Conservation (phyloP, 2,113 vertebrate genomes). For the Oncorhynchus tshawytscha region DNA sequence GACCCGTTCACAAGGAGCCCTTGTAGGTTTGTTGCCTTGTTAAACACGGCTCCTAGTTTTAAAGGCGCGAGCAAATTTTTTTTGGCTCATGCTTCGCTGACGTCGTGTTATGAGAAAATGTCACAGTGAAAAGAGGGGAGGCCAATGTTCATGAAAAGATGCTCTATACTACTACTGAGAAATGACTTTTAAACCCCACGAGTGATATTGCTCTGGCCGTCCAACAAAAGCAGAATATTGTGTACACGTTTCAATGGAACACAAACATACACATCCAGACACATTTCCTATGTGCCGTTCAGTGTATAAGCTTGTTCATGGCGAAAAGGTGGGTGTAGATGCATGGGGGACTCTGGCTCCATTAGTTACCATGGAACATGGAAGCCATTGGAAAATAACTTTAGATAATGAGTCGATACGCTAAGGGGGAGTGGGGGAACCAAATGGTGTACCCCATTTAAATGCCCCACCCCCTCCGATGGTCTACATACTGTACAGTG, state of each 20-base stretch:
- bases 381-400: conserved; percentile 14
- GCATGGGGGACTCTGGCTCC: neutral
- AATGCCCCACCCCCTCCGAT: neutral
- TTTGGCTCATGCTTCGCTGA: conserved; percentile 37
- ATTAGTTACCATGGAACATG: conserved; percentile 15
- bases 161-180: conserved; percentile 7
- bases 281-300: conserved; percentile 24
- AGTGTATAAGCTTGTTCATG: conserved; percentile 1
- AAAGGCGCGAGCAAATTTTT: conserved; percentile 38
- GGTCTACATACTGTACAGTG: neutral
- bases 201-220: conserved; percentile 3
- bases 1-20: conserved; percentile 24
- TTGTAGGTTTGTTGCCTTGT: conserved; percentile 34
- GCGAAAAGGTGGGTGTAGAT: neutral
- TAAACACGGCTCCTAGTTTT: conserved; percentile 43
- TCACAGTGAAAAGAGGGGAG: conserved; percentile 16
- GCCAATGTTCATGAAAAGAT: conserved; percentile 19
- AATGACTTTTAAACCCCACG: neutral
- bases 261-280: neutral
- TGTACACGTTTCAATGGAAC: neutral
- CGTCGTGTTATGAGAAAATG: conserved; percentile 34
- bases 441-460: conserved; percentile 6
- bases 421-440: conserved; percentile 8
- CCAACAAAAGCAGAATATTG: neutral
- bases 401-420: conserved; percentile 13